Evolutionary conservation across 2,113 vertebrate genomes (phyloP), one percentile per base, ranked within the genome.

Genomic region (Aldabrachelys gigantea): DNA sequence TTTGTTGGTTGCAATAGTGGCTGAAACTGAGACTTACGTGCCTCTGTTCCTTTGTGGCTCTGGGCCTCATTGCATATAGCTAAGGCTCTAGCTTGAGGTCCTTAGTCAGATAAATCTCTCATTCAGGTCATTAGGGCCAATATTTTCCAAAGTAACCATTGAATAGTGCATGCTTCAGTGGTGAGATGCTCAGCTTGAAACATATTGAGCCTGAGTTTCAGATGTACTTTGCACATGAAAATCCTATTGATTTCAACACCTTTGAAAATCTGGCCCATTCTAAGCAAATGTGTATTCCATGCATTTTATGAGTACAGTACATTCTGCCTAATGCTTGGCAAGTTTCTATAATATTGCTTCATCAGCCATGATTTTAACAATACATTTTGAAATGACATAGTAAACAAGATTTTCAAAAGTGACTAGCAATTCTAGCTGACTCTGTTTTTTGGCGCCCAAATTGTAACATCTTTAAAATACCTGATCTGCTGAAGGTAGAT

Each of bases 251-350:
- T 81, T 90, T 35, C 62, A 78, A 10, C 59, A 2, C 1, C 10
- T 89, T 84, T 29, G 41, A 90, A 95, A 78, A 53, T 38, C 49
- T 85, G 49, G 80, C 56, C 35, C 72, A 86, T 22, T 65, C 62
- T 16, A 35, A 14, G 1, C 35, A n/a, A 69, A 25, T 13, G 75
- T 25, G 13, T 78, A 47, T 78, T 47, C 75, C 10, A 4, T 29
- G 75, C 41, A 27, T 44, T 78, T 78, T 78, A 47, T 14, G 24
- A 78, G 27, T 47, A 78, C 75, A 78, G 10, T 29, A 47, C 41
- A 78, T 78, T 78, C 24, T 47, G 12, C 22, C 41, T 47, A 78
- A 44, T 8, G 44, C 4, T 47, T 16, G 22, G 4, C 24, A 8
- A n/a, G 6, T 27, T 78, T 25, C 24, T 10, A 27, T 78, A 47